phyloP scores from a whole-genome alignment of 2,113 vertebrate species.

The Pelobates fuscus region DNA sequence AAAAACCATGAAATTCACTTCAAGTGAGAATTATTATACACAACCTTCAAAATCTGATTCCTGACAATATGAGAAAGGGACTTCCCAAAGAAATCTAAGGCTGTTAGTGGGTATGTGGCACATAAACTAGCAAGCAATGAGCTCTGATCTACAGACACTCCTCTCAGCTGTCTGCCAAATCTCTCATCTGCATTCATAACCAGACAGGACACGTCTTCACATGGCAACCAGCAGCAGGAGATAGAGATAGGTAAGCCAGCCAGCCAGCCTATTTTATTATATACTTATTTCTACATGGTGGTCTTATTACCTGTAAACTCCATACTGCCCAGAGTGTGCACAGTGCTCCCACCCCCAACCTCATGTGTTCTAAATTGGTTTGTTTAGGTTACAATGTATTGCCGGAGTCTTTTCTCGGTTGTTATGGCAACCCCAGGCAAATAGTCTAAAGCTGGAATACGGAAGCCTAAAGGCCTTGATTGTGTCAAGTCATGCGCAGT shows the following conservation, averaged over 20 bases:
- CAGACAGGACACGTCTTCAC: neutral
- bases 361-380: too few relatives aligned
- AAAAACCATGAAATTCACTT: too few relatives aligned
- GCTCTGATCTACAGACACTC: slow-evolving; percentile 16
- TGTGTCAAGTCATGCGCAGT: neutral
- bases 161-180: slow-evolving; percentile 8
- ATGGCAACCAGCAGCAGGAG: too few relatives aligned
- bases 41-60: too few relatives aligned
- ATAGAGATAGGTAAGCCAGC: too few relatives aligned
- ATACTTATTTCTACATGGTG: too few relatives aligned
- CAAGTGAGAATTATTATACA: too few relatives aligned
- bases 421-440: neutral
- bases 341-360: too few relatives aligned
- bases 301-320: neutral
- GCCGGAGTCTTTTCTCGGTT: neutral
- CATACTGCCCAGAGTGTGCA: neutral
- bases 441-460: neutral
- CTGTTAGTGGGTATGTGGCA: too few relatives aligned
- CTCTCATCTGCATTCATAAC: neutral
- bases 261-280: too few relatives aligned
- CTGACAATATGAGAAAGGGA: too few relatives aligned
- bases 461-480: slow-evolving; percentile 5
- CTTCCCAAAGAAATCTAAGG: too few relatives aligned
- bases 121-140: neutral
- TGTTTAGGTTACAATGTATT: neutral